Conservation (phyloP, 2,797 vertebrate genomes). For the Phoeniculus purpureus region DNA sequence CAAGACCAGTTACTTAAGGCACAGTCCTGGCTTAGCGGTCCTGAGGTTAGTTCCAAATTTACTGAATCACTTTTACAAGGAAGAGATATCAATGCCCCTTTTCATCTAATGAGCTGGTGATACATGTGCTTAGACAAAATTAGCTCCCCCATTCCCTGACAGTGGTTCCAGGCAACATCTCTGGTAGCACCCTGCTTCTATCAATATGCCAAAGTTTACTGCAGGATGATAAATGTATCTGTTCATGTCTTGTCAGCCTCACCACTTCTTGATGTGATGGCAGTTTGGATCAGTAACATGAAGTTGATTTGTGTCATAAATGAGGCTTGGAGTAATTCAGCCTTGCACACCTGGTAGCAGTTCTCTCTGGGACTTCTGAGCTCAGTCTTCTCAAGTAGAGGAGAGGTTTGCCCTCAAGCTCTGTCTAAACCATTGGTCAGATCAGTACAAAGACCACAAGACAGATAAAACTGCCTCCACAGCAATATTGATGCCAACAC, state of each 20-base stretch:
- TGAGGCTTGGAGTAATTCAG: not conserved
- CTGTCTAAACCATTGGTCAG: not conserved
- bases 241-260: not conserved
- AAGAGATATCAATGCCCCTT: accelerated
- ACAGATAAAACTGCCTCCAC: not conserved
- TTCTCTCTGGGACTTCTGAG: not conserved
- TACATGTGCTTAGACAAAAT: accelerated
- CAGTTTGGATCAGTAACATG: accelerated
- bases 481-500: accelerated
- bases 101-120: not conserved
- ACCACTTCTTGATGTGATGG: accelerated
- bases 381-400: not conserved
- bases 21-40: not conserved
- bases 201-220: not conserved
- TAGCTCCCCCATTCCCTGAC: accelerated
- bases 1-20: not conserved
- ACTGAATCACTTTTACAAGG: not conserved
- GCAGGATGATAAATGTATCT: not conserved
- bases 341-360: accelerated
- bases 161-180: not conserved
- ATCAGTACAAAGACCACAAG: accelerated
- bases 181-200: not conserved
- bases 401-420: not conserved
- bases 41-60: not conserved
- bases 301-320: not conserved